Percentiles rank a stretch among this genome's conserved stretches.
Conservation (phyloP, 2,113 vertebrate species). For the Bagarius yarrelli region DNA sequence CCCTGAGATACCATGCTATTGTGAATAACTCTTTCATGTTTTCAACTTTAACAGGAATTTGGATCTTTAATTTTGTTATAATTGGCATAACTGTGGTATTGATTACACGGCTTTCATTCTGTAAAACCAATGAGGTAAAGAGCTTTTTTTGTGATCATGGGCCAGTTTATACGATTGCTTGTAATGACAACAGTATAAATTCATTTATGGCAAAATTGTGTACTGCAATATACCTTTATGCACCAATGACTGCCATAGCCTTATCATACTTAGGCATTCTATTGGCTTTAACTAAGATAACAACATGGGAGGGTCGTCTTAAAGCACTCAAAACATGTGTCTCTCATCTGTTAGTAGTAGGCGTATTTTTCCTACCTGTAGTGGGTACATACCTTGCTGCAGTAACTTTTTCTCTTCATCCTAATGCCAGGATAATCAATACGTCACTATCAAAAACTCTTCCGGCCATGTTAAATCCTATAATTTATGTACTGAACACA, state of each 20-base stretch:
- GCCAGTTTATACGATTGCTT: slow-evolving; percentile 48
- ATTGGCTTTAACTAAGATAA: slow-evolving; percentile 48
- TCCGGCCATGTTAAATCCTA: slow-evolving; percentile 52
- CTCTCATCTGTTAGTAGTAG: slow-evolving; percentile 46
- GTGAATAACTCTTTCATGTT: slow-evolving; percentile 60
- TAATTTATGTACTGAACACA: slow-evolving; percentile 56
- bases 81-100: slow-evolving; percentile 30
- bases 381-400: slow-evolving; percentile 27
- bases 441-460: slow-evolving; percentile 40
- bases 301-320: slow-evolving; percentile 41
- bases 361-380: slow-evolving; percentile 42
- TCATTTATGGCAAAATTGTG: slow-evolving; percentile 7
- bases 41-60: slow-evolving; percentile 50
- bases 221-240: slow-evolving; percentile 20
- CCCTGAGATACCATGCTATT: slow-evolving; percentile 56
- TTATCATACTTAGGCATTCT: slow-evolving; percentile 41
- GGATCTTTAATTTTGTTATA: slow-evolving; percentile 36
- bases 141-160: slow-evolving; percentile 58
- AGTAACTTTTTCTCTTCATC: slow-evolving; percentile 4
- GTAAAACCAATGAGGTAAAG: slow-evolving; percentile 46
- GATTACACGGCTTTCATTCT: slow-evolving; percentile 62
- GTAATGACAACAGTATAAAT: slow-evolving; percentile 47
- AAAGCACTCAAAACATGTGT: slow-evolving; percentile 53
- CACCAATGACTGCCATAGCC: slow-evolving; percentile 46
- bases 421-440: slow-evolving; percentile 45